Percentiles rank a stretch among this genome's conserved stretches.
Evolutionary conservation across 2,113 vertebrate genomes (phyloP).

Genomic region (Vulpes vulpes): DNA sequence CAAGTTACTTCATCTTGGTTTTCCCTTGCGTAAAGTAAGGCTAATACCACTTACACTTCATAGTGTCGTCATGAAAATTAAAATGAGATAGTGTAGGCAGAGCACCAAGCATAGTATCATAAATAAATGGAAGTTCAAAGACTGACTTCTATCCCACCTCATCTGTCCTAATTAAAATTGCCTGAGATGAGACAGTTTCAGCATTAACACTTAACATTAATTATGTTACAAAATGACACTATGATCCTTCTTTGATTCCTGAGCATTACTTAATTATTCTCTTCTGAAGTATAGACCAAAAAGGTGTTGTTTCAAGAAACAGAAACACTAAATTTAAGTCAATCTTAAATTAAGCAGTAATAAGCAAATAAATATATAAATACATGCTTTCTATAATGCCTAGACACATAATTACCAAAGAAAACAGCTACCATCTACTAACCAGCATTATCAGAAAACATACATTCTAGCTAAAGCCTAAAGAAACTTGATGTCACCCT

Average conservation of each 20-base stretch:
- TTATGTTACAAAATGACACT: conserved; percentile 4
- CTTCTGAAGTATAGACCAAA: conserved; percentile 39
- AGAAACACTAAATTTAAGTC: background rate
- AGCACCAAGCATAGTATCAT: background rate
- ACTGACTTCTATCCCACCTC: conserved; percentile 6
- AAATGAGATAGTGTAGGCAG: background rate
- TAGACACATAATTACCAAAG: conserved; percentile 44
- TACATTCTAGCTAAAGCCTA: background rate
- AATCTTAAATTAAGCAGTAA: background rate
- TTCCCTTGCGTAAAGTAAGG: conserved; percentile 44
- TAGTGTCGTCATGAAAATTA: conserved; percentile 18
- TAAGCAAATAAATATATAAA: background rate
- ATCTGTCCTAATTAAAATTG: conserved; percentile 35
- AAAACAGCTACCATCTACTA: conserved; percentile 11
- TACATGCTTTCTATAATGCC: background rate
- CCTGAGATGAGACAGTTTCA: background rate
- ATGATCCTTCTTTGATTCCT: background rate
- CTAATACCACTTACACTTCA: background rate
- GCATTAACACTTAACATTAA: conserved; percentile 14
- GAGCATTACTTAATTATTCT: background rate
- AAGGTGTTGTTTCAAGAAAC: background rate
- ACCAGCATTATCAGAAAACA: conserved; percentile 35
- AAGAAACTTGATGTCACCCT: background rate
- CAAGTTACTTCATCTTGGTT: conserved; percentile 22
- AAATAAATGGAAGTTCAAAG: conserved; percentile 15